Conservation (phyloP, 2,888 invertebrate genomes). For the Caenorhabditis drosophilae region DNA sequence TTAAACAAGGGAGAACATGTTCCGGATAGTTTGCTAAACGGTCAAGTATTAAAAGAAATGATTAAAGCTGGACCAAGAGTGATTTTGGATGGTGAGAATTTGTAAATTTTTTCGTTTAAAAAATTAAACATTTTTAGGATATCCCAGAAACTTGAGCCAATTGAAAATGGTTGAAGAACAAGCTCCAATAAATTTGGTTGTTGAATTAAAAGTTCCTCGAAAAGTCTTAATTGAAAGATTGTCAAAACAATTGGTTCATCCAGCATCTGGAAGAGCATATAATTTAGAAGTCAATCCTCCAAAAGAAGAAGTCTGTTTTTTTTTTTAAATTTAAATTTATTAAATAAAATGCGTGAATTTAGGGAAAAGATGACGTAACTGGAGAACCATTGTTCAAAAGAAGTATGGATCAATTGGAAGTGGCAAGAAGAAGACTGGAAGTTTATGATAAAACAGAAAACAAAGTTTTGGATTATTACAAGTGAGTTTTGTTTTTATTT, state of each 20-base stretch:
- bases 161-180: constrained; percentile 48
- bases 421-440: constrained; percentile 43
- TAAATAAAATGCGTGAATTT: constrained; percentile 4
- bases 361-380: constrained; percentile 80
- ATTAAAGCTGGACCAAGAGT: constrained; percentile 39
- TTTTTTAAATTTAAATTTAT: background rate
- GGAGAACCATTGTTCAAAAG: constrained; percentile 88
- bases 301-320: constrained; percentile 71
- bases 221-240: constrained; percentile 48
- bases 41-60: constrained; percentile 37
- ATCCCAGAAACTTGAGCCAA: constrained; percentile 48
- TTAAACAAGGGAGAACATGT: constrained; percentile 51
- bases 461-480: constrained; percentile 50
- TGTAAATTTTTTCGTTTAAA: background rate
- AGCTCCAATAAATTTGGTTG: constrained; percentile 42
- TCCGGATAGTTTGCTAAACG: constrained; percentile 47
- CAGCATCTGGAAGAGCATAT: constrained; percentile 80
- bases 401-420: constrained; percentile 79
- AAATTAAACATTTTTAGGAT: constrained; percentile 15
- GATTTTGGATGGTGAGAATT: constrained; percentile 36
- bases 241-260: constrained; percentile 75
- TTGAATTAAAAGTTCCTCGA: constrained; percentile 45
- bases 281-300: constrained; percentile 96
- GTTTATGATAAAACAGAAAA: constrained; percentile 51
- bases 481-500: constrained; percentile 6